Conservation (phyloP, 2,113 vertebrate species). For the Psilopsiagon aurifrons region DNA sequence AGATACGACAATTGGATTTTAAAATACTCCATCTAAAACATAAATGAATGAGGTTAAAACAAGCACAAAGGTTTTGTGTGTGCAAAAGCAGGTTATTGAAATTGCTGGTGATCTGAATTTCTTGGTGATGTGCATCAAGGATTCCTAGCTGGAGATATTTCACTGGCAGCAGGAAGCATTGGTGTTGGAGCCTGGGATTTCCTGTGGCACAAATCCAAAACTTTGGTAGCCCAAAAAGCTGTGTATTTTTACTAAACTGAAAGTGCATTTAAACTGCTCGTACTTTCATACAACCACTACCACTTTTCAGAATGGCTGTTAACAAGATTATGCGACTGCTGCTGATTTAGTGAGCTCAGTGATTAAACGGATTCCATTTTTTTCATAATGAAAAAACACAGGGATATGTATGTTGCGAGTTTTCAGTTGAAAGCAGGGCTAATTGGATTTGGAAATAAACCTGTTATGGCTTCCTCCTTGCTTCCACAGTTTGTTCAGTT, state of each 20-base stretch:
- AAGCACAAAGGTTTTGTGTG: background rate
- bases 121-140: background rate
- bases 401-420: background rate
- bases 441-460: constrained; percentile 28
- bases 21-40: background rate
- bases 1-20: background rate
- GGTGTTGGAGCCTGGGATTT: background rate
- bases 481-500: background rate
- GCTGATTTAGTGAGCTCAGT: background rate
- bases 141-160: background rate
- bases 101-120: background rate
- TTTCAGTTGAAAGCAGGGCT: background rate
- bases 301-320: background rate
- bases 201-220: background rate
- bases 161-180: background rate
- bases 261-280: background rate
- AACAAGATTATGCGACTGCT: background rate
- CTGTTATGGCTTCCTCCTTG: background rate
- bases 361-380: background rate
- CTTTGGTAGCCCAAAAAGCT: background rate
- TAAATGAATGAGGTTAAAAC: background rate
- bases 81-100: background rate
- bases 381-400: background rate
- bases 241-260: background rate
- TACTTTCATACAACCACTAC: background rate